Evolutionary conservation across 1,140 invertebrate species (phyloP).

Genomic region (Dendrolimus kikuchii): DNA sequence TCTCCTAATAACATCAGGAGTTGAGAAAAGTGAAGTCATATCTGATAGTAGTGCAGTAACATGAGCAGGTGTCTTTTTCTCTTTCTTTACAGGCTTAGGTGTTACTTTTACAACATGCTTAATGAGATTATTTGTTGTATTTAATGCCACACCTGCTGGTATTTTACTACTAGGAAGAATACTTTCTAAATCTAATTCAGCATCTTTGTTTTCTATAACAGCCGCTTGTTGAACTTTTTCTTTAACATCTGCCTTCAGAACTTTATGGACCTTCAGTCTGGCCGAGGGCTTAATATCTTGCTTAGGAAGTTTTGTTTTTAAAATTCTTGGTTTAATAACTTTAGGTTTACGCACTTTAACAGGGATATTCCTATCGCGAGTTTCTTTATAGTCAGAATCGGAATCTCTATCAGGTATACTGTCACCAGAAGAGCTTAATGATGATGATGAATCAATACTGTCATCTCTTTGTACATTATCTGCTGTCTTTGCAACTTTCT

Average conservation of each 20-base stretch:
- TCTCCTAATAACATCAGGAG: conserved; percentile 83
- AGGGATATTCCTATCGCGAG: conserved; percentile 41
- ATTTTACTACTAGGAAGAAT: conserved; percentile 26
- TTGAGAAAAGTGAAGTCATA: conserved; percentile 81
- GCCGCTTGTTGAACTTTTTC: conserved; percentile 45
- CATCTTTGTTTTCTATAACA: conserved; percentile 32
- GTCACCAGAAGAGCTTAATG: conserved; percentile 54
- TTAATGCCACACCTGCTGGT: conserved; percentile 6
- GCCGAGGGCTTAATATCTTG: conserved; percentile 34
- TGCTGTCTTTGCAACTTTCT: conserved; percentile 27
- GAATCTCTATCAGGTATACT: conserved; percentile 63
- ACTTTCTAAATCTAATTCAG: conserved; percentile 30
- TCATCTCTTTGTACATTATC: conserved; percentile 33
- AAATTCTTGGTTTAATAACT: conserved; percentile 48
- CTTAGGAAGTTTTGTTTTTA: conserved; percentile 42
- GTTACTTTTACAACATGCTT: conserved; percentile 49
- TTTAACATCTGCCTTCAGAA: conserved; percentile 47
- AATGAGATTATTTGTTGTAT: conserved; percentile 22
- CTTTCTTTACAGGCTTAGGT: conserved; percentile 74
- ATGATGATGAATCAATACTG: conserved; percentile 46
- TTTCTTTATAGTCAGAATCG: conserved; percentile 66
- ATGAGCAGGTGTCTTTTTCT: conserved; percentile 79
- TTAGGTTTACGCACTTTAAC: conserved; percentile 40
- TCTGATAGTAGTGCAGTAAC: conserved; percentile 74
- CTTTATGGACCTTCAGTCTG: conserved; percentile 41